Base-by-base conservation (phyloP, 2,797 vertebrate species). In the Pipistrellus pipistrellus region DNA sequence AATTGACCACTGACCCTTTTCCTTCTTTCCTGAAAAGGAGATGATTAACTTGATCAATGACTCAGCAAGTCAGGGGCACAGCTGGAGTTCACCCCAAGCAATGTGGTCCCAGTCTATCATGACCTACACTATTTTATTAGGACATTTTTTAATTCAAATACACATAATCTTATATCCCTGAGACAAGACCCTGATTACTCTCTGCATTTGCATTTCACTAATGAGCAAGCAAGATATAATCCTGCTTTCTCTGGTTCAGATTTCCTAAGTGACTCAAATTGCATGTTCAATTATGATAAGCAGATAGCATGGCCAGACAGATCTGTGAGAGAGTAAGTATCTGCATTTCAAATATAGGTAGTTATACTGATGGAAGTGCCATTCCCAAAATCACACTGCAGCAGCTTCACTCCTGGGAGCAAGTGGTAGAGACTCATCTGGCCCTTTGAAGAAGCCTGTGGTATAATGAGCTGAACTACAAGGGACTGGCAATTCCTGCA, bases 381-480 rank as follows among this genome's bases (percentile, higher is more conserved):
- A 78, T 71, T 87, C 21, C 32, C 38, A 4, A 80, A 93, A 95
- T 91, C 51, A 91, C 69, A 69, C 23, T 71, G 90, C 4, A 84
- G n/a, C 44, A 71, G 14, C 25, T 71, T 91, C 44, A n/a, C 17
- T 92, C 66, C 51, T 8, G 27, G 71, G 68, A 87, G 20, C 30
- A 53, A 94, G 23, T 41, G 32, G 46, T 78, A 9, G 57, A 89
- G 68, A 85, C n/a, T 81, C 48, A 93, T 88, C 62, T 69, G 12
- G 18, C 71, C 21, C n/a, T 93, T 95, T 75, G 38, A 93, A 96
- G 80, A 95, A 93, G 64, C 27, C 14, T 77, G 27, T 85, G 57
- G 32, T 82, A 38, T 86, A 96, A 94, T 66, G 64, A 97, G 17
- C 9, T 81, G 9, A 86, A 96, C 84, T 35, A 93, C 3, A 86